Conservation (phyloP, 37 sponge, comb jelly and placozoan species). For the Crambe crambe region DNA sequence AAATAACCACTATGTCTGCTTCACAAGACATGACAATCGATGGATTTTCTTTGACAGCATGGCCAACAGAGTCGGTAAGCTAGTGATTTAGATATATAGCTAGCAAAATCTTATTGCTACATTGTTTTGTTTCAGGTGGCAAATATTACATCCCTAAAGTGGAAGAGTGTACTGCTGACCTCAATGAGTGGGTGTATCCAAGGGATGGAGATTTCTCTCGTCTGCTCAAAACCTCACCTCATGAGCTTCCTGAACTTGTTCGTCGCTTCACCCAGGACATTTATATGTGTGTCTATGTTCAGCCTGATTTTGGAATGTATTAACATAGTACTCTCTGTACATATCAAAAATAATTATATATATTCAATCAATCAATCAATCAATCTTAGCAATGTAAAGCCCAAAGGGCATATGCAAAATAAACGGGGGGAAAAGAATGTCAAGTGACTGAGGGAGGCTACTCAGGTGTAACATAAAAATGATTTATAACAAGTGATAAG, state of each 20-base stretch:
- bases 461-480: no score
- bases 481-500: no score
- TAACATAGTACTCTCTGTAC: neutral
- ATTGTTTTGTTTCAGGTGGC: constrained; percentile 60
- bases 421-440: no score
- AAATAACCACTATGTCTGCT: constrained; percentile 97
- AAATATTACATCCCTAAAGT: constrained; percentile 82
- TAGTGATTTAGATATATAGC: no score
- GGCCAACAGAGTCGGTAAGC: constrained; percentile 88
- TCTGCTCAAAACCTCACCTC: constrained; percentile 17
- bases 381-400: no score
- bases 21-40: constrained; percentile 51
- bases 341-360: no score
- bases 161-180: constrained; percentile 45
- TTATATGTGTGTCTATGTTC: constrained; percentile 66
- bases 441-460: no score
- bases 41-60: constrained; percentile 99
- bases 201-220: constrained; percentile 19
- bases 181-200: constrained; percentile 55
- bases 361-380: no score
- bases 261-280: constrained; percentile 80
- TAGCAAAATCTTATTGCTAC: no score
- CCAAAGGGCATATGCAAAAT: no score
- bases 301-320: constrained; percentile 9
- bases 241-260: constrained; percentile 66